Conservation (phyloP, 35 echinoderm and acorn worm species). For the Nesometra sesokonis region DNA sequence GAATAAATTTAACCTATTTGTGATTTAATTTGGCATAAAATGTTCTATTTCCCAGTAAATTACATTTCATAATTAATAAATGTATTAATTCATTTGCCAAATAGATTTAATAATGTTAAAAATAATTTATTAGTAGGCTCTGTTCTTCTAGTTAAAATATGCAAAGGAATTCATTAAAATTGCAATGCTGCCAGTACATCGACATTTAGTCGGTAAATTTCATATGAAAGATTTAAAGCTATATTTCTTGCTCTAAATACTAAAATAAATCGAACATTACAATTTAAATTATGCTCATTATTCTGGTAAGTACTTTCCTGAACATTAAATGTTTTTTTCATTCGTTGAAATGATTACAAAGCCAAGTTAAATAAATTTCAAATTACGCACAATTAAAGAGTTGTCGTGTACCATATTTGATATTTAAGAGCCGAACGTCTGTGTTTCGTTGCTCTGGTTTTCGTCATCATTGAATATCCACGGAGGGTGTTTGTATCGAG, state of each 20-base stretch:
- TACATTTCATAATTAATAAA: too few relatives aligned
- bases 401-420: background rate
- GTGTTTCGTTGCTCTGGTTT: background rate
- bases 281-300: background rate
- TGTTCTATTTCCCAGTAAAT: too few relatives aligned
- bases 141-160: too few relatives aligned
- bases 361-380: background rate
- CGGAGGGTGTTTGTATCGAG: background rate
- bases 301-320: background rate
- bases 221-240: too few relatives aligned
- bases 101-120: too few relatives aligned
- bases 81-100: too few relatives aligned
- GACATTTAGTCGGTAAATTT: too few relatives aligned
- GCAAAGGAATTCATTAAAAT: too few relatives aligned
- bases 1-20: too few relatives aligned
- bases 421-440: background rate
- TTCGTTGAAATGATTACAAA: background rate
- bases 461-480: background rate
- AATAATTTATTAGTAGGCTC: too few relatives aligned
- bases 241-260: background rate
- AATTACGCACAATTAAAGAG: background rate
- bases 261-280: background rate
- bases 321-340: background rate
- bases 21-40: too few relatives aligned
- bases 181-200: too few relatives aligned